These are phyloP conservation scores for Camponotus vicinus DNA, from an alignment of 1,140 invertebrate species.

Conservation along the genomic window DNA sequence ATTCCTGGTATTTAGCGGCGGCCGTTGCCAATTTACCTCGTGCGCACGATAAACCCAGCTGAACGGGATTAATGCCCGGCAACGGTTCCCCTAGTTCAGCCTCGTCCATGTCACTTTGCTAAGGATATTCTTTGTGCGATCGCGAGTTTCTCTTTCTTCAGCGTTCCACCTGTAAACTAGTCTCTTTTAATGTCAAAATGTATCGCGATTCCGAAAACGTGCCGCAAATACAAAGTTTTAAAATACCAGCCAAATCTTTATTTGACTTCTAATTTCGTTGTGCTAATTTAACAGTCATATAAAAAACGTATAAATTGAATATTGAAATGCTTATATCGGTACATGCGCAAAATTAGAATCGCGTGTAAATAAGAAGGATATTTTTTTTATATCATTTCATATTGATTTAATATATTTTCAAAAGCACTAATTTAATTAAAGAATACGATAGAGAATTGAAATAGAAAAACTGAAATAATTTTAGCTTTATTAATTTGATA, in stretches of 20 bases:
- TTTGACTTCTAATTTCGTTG: slow-evolving; percentile 21
- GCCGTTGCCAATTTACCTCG: slow-evolving; percentile 79
- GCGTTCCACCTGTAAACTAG: not conserved
- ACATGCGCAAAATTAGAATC: not conserved
- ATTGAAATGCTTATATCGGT: not conserved
- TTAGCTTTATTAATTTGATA: not conserved
- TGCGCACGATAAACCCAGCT: slow-evolving; percentile 80
- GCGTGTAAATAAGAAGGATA: not conserved
- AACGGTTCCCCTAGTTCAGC: slow-evolving; percentile 29
- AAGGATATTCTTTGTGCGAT: slow-evolving; percentile 18
- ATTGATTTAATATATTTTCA: not conserved
- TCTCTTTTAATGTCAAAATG: not conserved
- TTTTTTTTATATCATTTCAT: not conserved
- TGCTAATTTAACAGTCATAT: not conserved
- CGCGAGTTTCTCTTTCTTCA: not conserved
- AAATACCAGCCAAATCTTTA: not conserved
- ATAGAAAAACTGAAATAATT: not conserved
- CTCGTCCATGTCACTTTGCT: slow-evolving; percentile 38
- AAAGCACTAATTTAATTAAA: not conserved
- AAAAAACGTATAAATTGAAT: no score
- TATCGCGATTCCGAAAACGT: not conserved
- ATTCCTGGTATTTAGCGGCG: slow-evolving; percentile 79
- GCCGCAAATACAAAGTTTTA: slow-evolving; percentile 16
- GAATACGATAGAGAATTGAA: not conserved
- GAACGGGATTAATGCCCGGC: slow-evolving; percentile 81